Percentiles rank a stretch among this genome's conserved stretches.
Conservation (phyloP, 92 coral and sea anemone species). For the Zoanthus solanderi region DNA sequence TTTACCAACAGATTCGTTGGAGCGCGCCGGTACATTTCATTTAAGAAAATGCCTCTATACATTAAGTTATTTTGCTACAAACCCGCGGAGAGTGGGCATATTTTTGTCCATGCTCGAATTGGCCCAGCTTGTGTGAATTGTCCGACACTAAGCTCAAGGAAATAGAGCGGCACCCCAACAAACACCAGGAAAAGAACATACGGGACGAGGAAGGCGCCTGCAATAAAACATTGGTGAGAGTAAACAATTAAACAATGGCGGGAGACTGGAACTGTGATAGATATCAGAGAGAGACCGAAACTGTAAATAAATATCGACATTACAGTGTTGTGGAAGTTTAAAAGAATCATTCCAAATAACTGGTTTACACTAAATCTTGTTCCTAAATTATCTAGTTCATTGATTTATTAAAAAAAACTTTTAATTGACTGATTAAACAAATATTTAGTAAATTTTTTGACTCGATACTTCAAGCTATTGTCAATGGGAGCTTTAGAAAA, state of each 20-base stretch:
- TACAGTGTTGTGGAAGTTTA: no score
- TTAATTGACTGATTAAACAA: no score
- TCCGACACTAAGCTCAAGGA: conserved; percentile 62
- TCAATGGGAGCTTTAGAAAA: no score
- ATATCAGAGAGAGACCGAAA: no score
- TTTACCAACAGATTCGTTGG: neutral
- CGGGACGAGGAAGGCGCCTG: conserved; percentile 63
- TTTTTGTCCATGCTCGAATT: conserved; percentile 59
- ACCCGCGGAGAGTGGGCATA: conserved; percentile 66
- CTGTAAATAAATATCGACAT: no score
- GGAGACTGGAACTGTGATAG: neutral
- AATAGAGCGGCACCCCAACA: conserved; percentile 60
- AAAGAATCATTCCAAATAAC: no score
- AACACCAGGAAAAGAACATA: conserved; percentile 54
- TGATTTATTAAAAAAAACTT: no score
- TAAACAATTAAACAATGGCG: neutral
- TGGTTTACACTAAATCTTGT: no score
- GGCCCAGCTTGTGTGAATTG: conserved; percentile 64
- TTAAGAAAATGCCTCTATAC: neutral
- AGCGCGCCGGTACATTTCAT: neutral
- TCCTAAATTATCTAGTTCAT: no score
- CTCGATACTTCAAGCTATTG: no score
- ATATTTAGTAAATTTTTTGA: no score
- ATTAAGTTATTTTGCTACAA: neutral
- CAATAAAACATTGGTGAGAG: neutral